phyloP scores from a whole-genome alignment of 2,797 vertebrate genomes.

The Heterohyrax brucei region DNA sequence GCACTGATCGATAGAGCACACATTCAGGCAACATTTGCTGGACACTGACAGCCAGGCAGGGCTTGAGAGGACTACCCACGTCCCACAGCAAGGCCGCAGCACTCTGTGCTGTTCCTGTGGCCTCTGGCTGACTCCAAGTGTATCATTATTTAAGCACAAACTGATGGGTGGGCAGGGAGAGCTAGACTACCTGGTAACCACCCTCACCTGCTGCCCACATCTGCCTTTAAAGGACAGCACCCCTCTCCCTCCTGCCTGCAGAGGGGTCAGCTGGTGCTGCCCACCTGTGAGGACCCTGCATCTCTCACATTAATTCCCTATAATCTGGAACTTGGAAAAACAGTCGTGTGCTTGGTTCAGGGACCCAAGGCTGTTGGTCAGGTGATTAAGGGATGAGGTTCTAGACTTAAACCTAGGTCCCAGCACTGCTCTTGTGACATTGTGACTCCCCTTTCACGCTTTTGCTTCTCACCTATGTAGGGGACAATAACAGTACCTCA shows the following conservation, averaged over 20 bases:
- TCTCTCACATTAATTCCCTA: too few species aligned
- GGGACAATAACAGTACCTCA: accelerated
- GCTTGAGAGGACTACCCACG: not conserved
- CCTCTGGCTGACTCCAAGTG: not conserved
- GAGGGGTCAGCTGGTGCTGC: not conserved
- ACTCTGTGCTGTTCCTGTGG: not conserved
- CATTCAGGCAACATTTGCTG: accelerated
- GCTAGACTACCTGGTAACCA: accelerated
- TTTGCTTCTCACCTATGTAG: not conserved
- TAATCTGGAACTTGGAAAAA: accelerated
- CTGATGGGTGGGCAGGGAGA: not conserved
- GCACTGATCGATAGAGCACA: not conserved
- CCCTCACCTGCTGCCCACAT: not conserved
- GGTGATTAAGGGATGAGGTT: not conserved
- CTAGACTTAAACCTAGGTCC: not conserved
- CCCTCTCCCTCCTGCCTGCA: not conserved
- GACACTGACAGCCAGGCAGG: accelerated
- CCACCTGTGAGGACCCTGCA: not conserved
- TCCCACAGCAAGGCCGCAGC: accelerated
- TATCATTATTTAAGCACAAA: not conserved
- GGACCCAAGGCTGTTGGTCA: not conserved
- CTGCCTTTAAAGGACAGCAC: not conserved
- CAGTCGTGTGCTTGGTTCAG: not conserved
- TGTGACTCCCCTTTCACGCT: not conserved
- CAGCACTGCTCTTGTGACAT: not conserved